These are phyloP conservation scores for Paracanthobrama guichenoti DNA, from an alignment of 2,113 vertebrate genomes.

Conservation along the genomic window DNA sequence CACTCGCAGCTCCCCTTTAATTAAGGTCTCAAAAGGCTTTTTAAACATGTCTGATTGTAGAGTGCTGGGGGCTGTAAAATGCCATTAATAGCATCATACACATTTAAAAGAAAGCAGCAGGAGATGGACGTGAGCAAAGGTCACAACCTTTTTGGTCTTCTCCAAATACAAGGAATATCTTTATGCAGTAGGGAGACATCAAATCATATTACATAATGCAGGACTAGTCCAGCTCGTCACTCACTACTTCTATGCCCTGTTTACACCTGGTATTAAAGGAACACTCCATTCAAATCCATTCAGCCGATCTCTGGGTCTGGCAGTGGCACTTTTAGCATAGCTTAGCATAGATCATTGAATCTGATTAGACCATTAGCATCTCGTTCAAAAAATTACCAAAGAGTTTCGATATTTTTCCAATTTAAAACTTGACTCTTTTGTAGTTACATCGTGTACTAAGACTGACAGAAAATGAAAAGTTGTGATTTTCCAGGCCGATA, in stretches of 20 bases:
- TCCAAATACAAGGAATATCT: neutral
- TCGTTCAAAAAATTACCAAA: too few relatives aligned
- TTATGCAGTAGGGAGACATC: neutral
- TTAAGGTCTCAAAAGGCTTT: constrained; percentile 51
- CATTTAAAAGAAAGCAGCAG: constrained; percentile 28
- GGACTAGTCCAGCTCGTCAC: neutral
- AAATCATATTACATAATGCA: neutral
- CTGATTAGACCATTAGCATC: too few relatives aligned
- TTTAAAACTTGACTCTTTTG: too few relatives aligned
- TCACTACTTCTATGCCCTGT: neutral
- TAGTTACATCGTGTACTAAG: too few relatives aligned
- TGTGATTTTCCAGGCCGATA: too few relatives aligned
- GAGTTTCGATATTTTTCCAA: too few relatives aligned
- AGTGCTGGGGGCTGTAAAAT: constrained; percentile 34
- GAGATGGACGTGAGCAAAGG: neutral
- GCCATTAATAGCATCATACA: constrained; percentile 40
- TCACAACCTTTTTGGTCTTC: constrained; percentile 10
- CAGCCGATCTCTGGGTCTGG: too few relatives aligned
- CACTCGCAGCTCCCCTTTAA: constrained; percentile 61
- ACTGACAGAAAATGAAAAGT: too few relatives aligned
- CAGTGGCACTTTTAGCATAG: too few relatives aligned
- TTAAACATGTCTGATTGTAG: constrained; percentile 61
- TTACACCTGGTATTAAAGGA: too few relatives aligned
- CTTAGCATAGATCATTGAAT: too few relatives aligned
- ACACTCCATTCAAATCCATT: too few relatives aligned